Evolutionary conservation across 2,113 vertebrate genomes (phyloP).

Genomic region (Cephalopterus ornatus): DNA sequence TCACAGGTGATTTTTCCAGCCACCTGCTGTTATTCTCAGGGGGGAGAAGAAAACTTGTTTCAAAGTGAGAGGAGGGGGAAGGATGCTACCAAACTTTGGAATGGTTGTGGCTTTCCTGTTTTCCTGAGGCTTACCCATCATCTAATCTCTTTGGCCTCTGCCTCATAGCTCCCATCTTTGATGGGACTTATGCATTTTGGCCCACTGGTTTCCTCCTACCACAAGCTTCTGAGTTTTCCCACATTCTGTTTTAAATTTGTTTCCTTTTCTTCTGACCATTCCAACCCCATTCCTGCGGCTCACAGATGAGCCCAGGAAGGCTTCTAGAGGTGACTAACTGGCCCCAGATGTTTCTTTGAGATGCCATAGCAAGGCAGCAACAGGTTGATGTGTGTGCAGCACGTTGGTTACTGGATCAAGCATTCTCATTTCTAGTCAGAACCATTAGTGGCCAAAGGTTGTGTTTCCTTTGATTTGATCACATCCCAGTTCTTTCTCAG

Average conservation of each 20-base stretch:
- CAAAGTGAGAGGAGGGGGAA: conserved; percentile 11
- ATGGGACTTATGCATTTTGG: conserved; percentile 58
- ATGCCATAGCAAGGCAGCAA: neutral
- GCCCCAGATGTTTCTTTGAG: neutral
- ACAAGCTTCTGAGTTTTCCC: conserved; percentile 75
- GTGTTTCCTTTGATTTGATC: neutral
- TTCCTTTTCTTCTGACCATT: conserved; percentile 83
- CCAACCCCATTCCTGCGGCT: conserved; percentile 81
- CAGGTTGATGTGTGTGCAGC: neutral
- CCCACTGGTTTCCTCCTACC: conserved; percentile 61
- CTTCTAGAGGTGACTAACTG: neutral
- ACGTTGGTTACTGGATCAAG: neutral
- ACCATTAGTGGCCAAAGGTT: neutral
- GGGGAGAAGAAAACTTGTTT: conserved; percentile 10
- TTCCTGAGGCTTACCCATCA: conserved; percentile 58
- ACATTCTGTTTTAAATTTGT: conserved; percentile 82
- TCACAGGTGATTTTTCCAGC: neutral
- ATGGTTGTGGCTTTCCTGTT: conserved; percentile 49
- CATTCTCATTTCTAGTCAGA: neutral
- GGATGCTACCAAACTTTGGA: conserved; percentile 61
- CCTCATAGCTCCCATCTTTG: conserved; percentile 48
- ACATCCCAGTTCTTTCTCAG: neutral
- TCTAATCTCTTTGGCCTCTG: conserved; percentile 34
- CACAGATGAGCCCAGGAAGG: conserved; percentile 81
- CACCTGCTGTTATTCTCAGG: neutral